Evolutionary conservation across 2,113 vertebrate species (phyloP).

Genomic region (Pelecanus crispus): DNA sequence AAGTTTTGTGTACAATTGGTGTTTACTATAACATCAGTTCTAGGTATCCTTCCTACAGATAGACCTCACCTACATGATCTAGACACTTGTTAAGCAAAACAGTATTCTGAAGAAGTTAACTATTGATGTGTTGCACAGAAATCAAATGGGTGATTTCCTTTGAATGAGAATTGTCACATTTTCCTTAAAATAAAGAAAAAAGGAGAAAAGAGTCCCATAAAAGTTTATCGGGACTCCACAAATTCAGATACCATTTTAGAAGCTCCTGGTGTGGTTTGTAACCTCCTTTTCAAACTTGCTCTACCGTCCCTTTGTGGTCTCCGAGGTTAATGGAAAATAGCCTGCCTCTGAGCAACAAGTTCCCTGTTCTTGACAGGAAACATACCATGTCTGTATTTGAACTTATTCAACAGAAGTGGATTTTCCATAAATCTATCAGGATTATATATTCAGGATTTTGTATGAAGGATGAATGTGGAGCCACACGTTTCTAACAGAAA

Average conservation of each 20-base stretch:
- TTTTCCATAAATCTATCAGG: not conserved
- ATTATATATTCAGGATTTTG: not conserved
- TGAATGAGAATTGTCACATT: not conserved
- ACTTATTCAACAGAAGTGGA: not conserved
- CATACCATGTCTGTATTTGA: fast-evolving
- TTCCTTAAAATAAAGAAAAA: not conserved
- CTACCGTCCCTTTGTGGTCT: not conserved
- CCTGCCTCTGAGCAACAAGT: not conserved
- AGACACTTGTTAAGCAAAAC: not conserved
- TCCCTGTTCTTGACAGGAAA: not conserved
- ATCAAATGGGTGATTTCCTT: not conserved
- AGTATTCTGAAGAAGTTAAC: not conserved
- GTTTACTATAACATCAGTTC: not conserved
- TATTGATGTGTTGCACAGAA: not conserved
- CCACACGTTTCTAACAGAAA: not conserved
- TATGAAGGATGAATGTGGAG: not conserved
- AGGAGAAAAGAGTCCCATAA: not conserved
- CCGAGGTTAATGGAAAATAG: not conserved
- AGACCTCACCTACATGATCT: not conserved
- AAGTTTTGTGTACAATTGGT: not conserved
- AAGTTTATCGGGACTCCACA: not conserved
- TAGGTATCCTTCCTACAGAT: not conserved
- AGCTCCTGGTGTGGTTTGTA: not conserved
- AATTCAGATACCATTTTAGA: not conserved
- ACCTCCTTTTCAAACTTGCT: not conserved